Conservation (phyloP, 1,140 invertebrate genomes). For the Ooceraea biroi region DNA sequence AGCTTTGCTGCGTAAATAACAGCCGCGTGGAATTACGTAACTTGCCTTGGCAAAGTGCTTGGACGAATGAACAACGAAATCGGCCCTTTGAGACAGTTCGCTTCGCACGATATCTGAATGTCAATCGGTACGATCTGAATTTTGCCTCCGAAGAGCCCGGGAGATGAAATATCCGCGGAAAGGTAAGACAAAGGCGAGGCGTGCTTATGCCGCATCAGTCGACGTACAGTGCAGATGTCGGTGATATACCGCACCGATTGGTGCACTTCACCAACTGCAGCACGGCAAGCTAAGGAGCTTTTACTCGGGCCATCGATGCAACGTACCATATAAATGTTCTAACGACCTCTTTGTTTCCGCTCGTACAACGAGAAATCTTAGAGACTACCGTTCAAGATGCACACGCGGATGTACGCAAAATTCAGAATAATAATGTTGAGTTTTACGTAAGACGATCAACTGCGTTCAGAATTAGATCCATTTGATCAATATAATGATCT, state of each 20-base stretch:
- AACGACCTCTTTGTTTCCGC: constrained; percentile 36
- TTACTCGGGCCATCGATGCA: constrained; percentile 33
- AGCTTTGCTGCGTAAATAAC: constrained; percentile 19
- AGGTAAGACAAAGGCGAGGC: constrained; percentile 47
- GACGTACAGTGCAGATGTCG: constrained; percentile 46
- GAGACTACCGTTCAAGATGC: not conserved
- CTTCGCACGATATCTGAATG: constrained; percentile 31
- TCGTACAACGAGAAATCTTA: constrained; percentile 25
- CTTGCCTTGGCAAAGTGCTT: constrained; percentile 21
- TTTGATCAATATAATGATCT: not conserved
- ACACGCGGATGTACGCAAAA: not conserved
- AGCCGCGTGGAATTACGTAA: constrained; percentile 11
- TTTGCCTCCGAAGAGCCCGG: constrained; percentile 23
- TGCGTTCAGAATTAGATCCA: not conserved
- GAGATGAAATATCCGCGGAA: constrained; percentile 47
- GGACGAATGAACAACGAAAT: not conserved
- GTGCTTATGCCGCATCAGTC: constrained; percentile 44
- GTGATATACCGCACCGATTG: constrained; percentile 38
- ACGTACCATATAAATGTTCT: constrained; percentile 42
- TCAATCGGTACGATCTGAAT: constrained; percentile 39
- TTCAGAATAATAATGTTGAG: not conserved
- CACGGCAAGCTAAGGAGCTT: constrained; percentile 33
- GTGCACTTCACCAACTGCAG: constrained; percentile 25
- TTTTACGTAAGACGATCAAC: constrained; percentile 1
- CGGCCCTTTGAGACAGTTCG: constrained; percentile 18